phyloP scores from a whole-genome alignment of 2,797 vertebrate genomes.

The Syngnathus acus region DNA sequence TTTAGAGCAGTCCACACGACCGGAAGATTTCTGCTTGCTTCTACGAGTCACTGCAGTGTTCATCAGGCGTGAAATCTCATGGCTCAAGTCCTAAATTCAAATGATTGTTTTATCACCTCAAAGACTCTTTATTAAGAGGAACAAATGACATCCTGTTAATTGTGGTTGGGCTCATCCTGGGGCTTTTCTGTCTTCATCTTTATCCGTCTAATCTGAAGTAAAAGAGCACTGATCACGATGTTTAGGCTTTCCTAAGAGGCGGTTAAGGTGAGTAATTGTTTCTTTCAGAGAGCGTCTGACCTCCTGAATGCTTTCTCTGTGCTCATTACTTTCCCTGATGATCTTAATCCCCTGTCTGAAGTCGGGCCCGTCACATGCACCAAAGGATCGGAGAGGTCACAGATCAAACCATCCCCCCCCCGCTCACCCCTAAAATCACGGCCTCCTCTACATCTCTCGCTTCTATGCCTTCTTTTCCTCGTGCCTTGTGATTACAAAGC shows the following conservation, averaged over 20 bases:
- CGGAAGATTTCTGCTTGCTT: too few species aligned
- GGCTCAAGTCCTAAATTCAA: neutral
- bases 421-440: conserved; percentile 29
- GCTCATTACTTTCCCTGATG: conserved; percentile 59
- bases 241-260: conserved; percentile 1
- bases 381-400: conserved; percentile 50
- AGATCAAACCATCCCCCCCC: conserved; percentile 50
- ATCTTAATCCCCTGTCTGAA: conserved; percentile 60
- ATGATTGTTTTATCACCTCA: neutral
- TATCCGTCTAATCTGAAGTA: conserved; percentile 4
- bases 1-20: conserved; percentile 2
- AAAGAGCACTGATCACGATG: conserved; percentile 19
- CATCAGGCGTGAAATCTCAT: neutral
- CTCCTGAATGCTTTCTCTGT: conserved; percentile 50
- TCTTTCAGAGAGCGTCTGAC: conserved; percentile 28
- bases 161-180: neutral
- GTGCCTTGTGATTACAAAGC: conserved; percentile 7
- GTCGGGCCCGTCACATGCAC: conserved; percentile 49
- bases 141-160: neutral
- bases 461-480: neutral
- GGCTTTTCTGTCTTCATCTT: neutral
- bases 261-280: conserved; percentile 27
- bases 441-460: conserved; percentile 31
- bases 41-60: too few species aligned
- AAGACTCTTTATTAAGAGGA: neutral